Percentiles rank a stretch among this genome's conserved stretches.
Evolutionary conservation across 1,140 invertebrate species (phyloP).

Genomic region (Danaus melanippus): DNA sequence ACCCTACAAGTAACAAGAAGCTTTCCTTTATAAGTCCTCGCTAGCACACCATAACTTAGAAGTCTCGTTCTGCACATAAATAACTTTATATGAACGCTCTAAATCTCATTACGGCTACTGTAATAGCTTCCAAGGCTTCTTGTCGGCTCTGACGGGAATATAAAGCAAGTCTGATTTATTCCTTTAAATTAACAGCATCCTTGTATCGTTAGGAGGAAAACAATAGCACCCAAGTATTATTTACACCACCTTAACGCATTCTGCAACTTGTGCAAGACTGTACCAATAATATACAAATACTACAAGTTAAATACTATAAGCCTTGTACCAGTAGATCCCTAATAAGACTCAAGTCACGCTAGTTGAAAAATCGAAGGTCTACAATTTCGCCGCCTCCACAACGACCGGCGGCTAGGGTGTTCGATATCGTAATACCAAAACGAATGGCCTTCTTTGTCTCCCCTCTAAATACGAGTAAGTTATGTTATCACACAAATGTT

Average conservation of each 20-base stretch:
- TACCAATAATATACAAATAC: too few species aligned
- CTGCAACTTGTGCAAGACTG: too few species aligned
- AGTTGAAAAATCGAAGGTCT: constrained; percentile 46
- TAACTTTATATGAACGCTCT: constrained; percentile 68
- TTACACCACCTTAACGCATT: too few species aligned
- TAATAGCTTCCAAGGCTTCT: constrained; percentile 65
- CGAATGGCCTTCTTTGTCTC: constrained; percentile 59
- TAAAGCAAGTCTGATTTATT: constrained; percentile 65
- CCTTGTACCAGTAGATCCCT: too few species aligned
- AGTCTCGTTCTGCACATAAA: constrained; percentile 61
- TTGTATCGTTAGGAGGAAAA: constrained; percentile 35
- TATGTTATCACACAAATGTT: constrained; percentile 28
- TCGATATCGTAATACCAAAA: constrained; percentile 65
- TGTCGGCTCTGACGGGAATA: constrained; percentile 64
- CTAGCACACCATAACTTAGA: constrained; percentile 12
- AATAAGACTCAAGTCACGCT: constrained; percentile 24
- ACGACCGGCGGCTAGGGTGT: constrained; percentile 32
- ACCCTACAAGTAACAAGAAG: too few species aligned
- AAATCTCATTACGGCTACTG: constrained; percentile 66
- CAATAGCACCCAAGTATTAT: constrained; percentile 19
- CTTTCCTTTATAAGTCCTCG: constrained; percentile 1
- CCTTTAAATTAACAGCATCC: constrained; percentile 57
- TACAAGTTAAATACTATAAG: too few species aligned
- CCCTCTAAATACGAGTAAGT: constrained; percentile 51
- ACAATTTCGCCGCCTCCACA: constrained; percentile 27